Base-by-base conservation (phyloP, 1,140 invertebrate genomes). In the Trichomalopsis sarcophagae region DNA sequence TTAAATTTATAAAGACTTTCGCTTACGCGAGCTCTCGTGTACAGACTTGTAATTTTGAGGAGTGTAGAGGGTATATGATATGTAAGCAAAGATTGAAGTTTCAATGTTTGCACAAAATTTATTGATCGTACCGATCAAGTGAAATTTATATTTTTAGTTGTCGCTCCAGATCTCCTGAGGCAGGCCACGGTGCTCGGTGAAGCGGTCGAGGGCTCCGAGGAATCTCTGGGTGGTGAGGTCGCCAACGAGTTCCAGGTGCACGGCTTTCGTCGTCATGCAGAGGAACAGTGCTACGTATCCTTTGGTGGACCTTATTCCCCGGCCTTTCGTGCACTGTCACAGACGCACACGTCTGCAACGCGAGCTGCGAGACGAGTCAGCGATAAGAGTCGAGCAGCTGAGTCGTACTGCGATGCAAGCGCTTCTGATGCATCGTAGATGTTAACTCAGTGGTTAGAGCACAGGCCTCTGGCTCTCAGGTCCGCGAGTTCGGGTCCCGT, bases 141-240 rank as follows among this genome's bases (percentile, higher is more conserved):
- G n/a, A n/a, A n/a, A n/a, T n/a, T n/a, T n/a, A n/a, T n/a, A n/a
- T n/a, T n/a, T n/a, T n/a, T n/a, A n/a, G 50, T 80, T 74, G 36
- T 86, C 85, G 40, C 55, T 79, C 50, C 79, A 83, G 1, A 86
- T 30, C 33, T 62, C 50, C 0, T 7, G 10, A 13, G 76, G 75
- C 4, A 75, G 11, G 13, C 76, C 81, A 0, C 85, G 83, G 21
- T 71, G 80, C 4, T 47, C 69, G 10, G 71, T 50, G 47, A 85
- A 87, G 7, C 33, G 33, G 33, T 33, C 33, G 33, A 33, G 33
- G 2, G 33, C 33, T 33, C 33, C 83, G 5, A 55, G 23, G 76
- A 23, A 78, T 27, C 76, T 78, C 7, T 23, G 10, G 1, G 50
- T 78, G 27, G 50, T 78, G n/a, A 62, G 23, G 76, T 78, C 76